Conservation (phyloP, 92 coral and sea anemone species). For the Epizoanthus fatuus region DNA sequence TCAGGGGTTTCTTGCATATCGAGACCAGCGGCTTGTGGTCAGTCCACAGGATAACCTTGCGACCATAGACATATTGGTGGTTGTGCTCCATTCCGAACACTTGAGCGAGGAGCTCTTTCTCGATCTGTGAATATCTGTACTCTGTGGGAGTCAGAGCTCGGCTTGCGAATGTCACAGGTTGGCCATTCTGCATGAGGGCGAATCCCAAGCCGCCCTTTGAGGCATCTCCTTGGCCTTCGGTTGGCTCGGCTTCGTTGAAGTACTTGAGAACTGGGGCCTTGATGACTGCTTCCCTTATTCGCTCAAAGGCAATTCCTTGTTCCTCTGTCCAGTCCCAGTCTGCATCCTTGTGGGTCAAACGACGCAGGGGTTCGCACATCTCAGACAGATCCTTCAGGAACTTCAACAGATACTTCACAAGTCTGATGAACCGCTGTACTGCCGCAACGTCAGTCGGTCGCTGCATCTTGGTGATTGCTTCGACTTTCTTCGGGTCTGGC, state of each 20-base stretch:
- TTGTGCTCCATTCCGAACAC: too few relatives aligned
- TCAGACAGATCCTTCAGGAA: neutral
- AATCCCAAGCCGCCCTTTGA: conserved; percentile 46
- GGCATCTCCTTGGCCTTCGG: conserved; percentile 59
- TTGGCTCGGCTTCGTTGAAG: neutral
- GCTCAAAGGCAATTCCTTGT: conserved; percentile 25
- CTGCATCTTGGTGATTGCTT: conserved; percentile 46
- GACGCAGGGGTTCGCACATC: conserved; percentile 51
- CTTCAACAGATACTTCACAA: conserved; percentile 67
- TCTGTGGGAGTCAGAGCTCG: conserved; percentile 67
- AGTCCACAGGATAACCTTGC: too few relatives aligned
- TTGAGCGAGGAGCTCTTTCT: too few relatives aligned
- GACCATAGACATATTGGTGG: too few relatives aligned
- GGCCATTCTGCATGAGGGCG: neutral
- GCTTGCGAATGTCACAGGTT: conserved; percentile 68
- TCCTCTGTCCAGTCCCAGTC: conserved; percentile 49
- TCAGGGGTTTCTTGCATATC: conserved; percentile 57
- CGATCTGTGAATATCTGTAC: neutral
- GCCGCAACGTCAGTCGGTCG: conserved; percentile 52
- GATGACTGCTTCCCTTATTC: too few relatives aligned
- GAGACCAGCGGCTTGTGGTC: neutral
- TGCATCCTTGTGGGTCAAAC: conserved; percentile 59
- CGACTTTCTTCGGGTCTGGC: neutral
- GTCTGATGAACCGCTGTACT: conserved; percentile 60
- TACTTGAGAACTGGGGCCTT: too few relatives aligned